Conservation (phyloP, 2,888 invertebrate genomes). For the Sinodicranocentrus sp. region DNA sequence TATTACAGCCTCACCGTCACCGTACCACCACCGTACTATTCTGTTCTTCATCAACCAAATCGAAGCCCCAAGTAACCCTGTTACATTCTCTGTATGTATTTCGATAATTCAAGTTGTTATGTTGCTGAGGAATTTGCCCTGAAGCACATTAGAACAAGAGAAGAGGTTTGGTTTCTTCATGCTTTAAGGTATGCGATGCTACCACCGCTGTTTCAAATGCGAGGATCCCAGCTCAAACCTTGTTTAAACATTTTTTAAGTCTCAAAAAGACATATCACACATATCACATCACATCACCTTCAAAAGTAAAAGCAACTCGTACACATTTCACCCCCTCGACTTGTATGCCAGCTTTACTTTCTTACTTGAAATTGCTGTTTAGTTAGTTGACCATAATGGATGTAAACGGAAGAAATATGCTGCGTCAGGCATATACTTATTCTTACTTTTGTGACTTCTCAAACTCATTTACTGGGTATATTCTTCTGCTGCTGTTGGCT, state of each 20-base stretch:
- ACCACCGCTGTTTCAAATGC: no score
- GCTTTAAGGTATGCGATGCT: slow-evolving; percentile 4
- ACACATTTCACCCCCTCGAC: no score
- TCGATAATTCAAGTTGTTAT: slow-evolving; percentile 61
- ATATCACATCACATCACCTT: background rate
- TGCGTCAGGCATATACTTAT: background rate
- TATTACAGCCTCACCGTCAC: background rate
- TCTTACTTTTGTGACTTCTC: background rate
- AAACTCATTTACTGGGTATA: background rate
- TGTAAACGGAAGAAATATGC: background rate
- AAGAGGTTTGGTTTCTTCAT: slow-evolving; percentile 52
- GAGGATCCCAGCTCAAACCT: slow-evolving; percentile 24
- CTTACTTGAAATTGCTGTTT: background rate
- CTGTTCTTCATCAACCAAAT: background rate
- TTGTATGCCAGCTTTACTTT: no score
- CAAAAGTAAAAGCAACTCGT: background rate
- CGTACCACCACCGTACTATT: background rate
- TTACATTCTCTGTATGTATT: background rate
- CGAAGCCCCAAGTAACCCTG: background rate
- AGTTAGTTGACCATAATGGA: background rate
- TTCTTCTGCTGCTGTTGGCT: no score
- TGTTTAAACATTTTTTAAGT: background rate
- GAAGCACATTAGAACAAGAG: slow-evolving; percentile 53
- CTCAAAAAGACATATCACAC: slow-evolving; percentile 29
- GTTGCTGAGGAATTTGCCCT: slow-evolving; percentile 74